phyloP scores from a whole-genome alignment of 1,140 invertebrate species.

The Heterodera schachtii region DNA sequence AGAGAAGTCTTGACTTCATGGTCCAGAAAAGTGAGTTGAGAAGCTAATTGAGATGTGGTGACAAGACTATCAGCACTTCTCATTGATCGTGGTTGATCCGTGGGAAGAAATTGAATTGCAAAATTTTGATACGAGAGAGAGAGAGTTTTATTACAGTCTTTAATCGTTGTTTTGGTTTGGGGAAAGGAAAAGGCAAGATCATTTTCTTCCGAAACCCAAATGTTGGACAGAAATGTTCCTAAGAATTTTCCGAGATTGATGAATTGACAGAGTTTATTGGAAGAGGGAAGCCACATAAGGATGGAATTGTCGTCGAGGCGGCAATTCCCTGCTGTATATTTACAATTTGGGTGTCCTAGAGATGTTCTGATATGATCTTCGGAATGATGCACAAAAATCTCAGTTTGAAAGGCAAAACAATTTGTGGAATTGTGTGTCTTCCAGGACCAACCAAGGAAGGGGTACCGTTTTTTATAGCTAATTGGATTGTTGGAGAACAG shows the following conservation, averaged over 20 bases:
- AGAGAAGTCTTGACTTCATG: background rate
- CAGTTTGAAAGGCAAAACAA: constrained; percentile 4
- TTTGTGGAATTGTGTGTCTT: background rate
- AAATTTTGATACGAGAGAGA: background rate
- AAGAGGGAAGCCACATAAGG: background rate
- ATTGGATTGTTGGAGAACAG: background rate
- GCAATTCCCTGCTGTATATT: background rate
- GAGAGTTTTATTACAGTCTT: background rate
- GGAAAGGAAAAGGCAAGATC: constrained; percentile 1
- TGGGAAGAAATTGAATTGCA: background rate
- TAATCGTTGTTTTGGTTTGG: background rate
- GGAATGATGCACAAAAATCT: background rate
- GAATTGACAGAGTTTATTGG: background rate
- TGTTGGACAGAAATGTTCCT: background rate
- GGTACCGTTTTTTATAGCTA: background rate
- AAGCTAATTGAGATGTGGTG: background rate
- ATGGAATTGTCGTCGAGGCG: background rate
- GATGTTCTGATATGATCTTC: background rate
- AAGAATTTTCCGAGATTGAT: background rate
- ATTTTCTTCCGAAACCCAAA: background rate
- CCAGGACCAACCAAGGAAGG: background rate
- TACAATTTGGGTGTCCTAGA: background rate
- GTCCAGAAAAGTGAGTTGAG: constrained; percentile 3
- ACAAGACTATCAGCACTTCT: background rate
- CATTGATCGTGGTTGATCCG: background rate